A percentile compares a stretch with the other conserved stretches of the same genome.
These are phyloP conservation scores for Mungos mungo DNA, from an alignment of 2,113 vertebrate genomes.

Conservation along the genomic window DNA sequence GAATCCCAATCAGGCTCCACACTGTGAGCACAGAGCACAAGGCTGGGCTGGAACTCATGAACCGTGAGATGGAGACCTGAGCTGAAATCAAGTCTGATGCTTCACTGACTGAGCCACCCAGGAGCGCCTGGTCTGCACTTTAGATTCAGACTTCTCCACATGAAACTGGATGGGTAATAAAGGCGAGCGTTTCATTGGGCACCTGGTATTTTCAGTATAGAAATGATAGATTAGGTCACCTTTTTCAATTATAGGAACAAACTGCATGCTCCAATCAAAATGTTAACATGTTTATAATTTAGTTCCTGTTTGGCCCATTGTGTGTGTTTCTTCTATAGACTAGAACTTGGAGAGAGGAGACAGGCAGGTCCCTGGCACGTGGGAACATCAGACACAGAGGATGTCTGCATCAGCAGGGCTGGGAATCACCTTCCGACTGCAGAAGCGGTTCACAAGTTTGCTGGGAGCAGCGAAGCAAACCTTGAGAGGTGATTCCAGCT, in stretches of 20 bases:
- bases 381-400: fast-evolving
- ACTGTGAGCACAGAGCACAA: too few relatives aligned
- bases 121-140: not conserved
- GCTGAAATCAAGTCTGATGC: too few relatives aligned
- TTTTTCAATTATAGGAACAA: not conserved
- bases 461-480: not conserved
- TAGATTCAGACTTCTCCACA: not conserved
- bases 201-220: not conserved
- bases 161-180: not conserved
- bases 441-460: not conserved
- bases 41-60: too few relatives aligned
- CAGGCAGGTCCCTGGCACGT: fast-evolving
- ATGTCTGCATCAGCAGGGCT: fast-evolving
- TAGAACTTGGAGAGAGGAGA: fast-evolving
- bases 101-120: too few relatives aligned
- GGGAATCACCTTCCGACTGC: not conserved
- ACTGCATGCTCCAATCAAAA: not conserved
- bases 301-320: not conserved
- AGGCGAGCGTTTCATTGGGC: not conserved
- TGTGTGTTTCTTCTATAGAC: not conserved
- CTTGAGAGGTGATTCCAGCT: not conserved
- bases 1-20: too few relatives aligned
- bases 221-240: not conserved
- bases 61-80: too few relatives aligned
- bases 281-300: not conserved